A percentile compares a stretch with the other conserved stretches of the same genome.
Evolutionary conservation across 2,113 vertebrate genomes (phyloP).

Genomic region (Protomyctophum bolini): DNA sequence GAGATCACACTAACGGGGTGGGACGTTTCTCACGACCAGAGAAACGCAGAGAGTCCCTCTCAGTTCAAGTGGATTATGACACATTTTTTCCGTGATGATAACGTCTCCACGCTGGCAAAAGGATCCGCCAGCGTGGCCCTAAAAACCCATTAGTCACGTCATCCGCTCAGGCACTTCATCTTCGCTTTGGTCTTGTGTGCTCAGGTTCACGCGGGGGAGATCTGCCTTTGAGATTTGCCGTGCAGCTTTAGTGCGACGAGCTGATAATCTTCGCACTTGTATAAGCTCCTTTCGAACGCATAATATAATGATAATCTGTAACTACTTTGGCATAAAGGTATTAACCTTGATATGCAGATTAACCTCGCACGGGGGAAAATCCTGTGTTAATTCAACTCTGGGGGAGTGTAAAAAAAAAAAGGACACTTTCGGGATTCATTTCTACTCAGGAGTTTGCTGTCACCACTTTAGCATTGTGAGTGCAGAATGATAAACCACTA

Average conservation of each 20-base stretch:
- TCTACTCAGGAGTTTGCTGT: background rate
- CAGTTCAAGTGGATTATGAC: conserved; percentile 57
- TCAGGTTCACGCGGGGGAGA: conserved; percentile 3
- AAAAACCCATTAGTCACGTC: conserved; percentile 56
- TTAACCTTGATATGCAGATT: conserved; percentile 46
- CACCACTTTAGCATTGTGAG: conserved; percentile 50
- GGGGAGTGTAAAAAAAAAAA: too few relatives aligned
- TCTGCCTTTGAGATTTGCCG: conserved; percentile 17
- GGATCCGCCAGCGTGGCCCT: conserved; percentile 51
- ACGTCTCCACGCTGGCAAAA: conserved; percentile 38
- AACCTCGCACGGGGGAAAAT: background rate
- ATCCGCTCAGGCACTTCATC: conserved; percentile 35
- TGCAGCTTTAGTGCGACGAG: conserved; percentile 34
- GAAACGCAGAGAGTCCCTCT: conserved; percentile 37
- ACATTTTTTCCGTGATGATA: conserved; percentile 56
- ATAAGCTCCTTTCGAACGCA: conserved; percentile 3
- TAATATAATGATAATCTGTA: conserved; percentile 43
- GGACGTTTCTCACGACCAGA: conserved; percentile 5
- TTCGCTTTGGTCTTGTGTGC: conserved; percentile 37
- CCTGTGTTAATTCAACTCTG: too few relatives aligned
- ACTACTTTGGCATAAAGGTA: conserved; percentile 19
- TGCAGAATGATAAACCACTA: conserved; percentile 27
- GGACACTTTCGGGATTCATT: too few relatives aligned
- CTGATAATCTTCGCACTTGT: background rate
- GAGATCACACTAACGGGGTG: conserved; percentile 11